A percentile compares a stretch with the other conserved stretches of the same genome.
phyloP scores from a whole-genome alignment of 2,888 invertebrate genomes.

The Rutpela maculata region DNA sequence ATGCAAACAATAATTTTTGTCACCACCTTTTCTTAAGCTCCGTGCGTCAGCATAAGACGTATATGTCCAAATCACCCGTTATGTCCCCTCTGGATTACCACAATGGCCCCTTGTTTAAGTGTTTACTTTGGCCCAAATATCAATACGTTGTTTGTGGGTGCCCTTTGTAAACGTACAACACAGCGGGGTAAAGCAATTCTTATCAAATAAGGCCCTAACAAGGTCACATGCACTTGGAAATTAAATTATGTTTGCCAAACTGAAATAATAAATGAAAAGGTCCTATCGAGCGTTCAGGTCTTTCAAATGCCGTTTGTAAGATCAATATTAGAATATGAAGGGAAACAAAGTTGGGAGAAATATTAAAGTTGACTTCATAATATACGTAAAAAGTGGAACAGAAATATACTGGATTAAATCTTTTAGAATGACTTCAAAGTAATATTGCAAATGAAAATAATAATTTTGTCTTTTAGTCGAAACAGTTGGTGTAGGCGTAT shows the following conservation, averaged over 20 bases:
- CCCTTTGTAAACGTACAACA: background rate
- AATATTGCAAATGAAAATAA: too few relatives aligned
- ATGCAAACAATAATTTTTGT: too few relatives aligned
- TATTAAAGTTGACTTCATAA: too few relatives aligned
- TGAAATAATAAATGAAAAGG: background rate
- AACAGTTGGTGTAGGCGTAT: too few relatives aligned
- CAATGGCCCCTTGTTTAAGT: background rate
- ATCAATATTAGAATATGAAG: too few relatives aligned
- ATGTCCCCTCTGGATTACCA: background rate
- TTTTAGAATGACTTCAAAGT: too few relatives aligned
- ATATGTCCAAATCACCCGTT: background rate
- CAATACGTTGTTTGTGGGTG: background rate
- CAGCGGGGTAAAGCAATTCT: background rate
- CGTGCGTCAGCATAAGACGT: background rate
- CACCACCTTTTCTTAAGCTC: too few relatives aligned
- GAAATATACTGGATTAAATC: too few relatives aligned
- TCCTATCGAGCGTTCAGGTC: background rate
- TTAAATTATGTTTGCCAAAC: background rate
- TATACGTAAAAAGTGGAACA: too few relatives aligned
- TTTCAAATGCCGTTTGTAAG: too few relatives aligned
- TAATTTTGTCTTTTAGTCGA: too few relatives aligned
- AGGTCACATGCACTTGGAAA: background rate
- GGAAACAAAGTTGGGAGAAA: too few relatives aligned
- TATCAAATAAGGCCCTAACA: background rate
- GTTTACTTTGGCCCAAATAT: slow-evolving; percentile 1